Base-by-base conservation (phyloP, 2,888 invertebrate species). In the Plemyria rubiginata region DNA sequence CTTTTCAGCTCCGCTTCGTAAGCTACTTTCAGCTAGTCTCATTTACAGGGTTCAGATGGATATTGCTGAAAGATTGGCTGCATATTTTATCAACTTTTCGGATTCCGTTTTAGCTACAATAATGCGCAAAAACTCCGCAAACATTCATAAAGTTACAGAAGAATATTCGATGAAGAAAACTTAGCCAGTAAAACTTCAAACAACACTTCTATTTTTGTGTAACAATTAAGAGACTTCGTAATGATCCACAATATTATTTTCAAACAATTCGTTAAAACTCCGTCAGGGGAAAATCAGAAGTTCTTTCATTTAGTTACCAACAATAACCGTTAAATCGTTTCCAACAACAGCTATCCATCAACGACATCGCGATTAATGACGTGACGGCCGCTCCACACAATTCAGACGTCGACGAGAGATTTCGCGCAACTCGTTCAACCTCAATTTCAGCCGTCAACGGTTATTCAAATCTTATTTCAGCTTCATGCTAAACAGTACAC, bases 271-370 rank as follows among this genome's bases (percentile, higher is more conserved):
- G 54, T 51, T 64, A 55, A 41, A 65, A 32, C 61, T 52, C 46
- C 36, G 48, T 48, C 13, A 51, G 50, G 55, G 54, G 52, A 60
- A 58, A 63, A 71, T 70, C 63, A 62, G 60, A 72, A 74, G 67
- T 71, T 70, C 59, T 73, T 74, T 72, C 62, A 72, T 74, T 73
- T 68, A 67, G 64, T 66, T 61, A 63, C 40, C 51, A 66, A 66
- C 60, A 73, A 72, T 67, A 71, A 73, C 75, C 71, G 72, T 71
- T 74, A 71, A 76, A 79, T 77, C 67, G 72, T 65, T 72, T 70
- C 70, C 71, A 73, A 71, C 74, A 67, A 68, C 68, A 66, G 70
- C 72, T 70, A 81, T 82, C 77, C 69, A 79, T 80, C 78, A 81
- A 72, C 67, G 62, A 64, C 68, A 62, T 56, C 60, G 63, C 73